Percentiles rank a stretch among this genome's conserved stretches.
phyloP scores from a whole-genome alignment of 2,113 vertebrate genomes.

The Bagarius yarrelli region DNA sequence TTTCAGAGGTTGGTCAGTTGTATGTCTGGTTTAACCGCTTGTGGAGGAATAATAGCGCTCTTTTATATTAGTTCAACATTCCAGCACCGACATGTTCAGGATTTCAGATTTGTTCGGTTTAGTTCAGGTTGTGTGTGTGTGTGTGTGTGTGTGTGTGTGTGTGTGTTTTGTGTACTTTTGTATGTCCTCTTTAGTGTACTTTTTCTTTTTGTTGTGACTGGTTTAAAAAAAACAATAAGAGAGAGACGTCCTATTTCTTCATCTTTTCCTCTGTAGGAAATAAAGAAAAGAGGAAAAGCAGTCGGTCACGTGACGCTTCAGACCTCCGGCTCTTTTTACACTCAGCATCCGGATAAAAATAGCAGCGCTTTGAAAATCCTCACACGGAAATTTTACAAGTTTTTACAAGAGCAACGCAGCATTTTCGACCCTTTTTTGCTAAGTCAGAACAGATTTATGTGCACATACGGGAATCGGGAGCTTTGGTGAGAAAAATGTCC shows the following conservation, averaged over 20 bases:
- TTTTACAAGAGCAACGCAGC: too few species aligned
- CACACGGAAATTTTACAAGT: too few species aligned
- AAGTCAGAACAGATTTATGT: not conserved
- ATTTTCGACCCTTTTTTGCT: not conserved
- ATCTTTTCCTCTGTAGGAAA: not conserved
- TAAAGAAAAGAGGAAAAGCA: not conserved
- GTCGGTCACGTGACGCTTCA: conserved; percentile 14
- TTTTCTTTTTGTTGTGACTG: not conserved
- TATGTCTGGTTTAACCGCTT: conserved; percentile 1
- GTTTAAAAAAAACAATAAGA: not conserved
- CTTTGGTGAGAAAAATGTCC: not conserved
- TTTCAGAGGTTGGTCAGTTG: not conserved
- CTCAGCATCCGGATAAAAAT: conserved; percentile 8
- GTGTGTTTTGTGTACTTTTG: not conserved
- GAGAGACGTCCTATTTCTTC: not conserved
- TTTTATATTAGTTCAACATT: not conserved
- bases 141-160: not conserved
- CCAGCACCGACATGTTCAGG: not conserved
- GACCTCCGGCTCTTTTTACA: not conserved
- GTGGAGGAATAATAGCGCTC: not conserved
- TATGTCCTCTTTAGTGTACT: not conserved
- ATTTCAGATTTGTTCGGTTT: not conserved
- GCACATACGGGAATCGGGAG: not conserved
- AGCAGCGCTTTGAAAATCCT: conserved; percentile 12
- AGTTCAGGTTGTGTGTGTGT: not conserved